phyloP scores from a whole-genome alignment of 2,888 invertebrate species.

The Podotricha telesiphe region DNA sequence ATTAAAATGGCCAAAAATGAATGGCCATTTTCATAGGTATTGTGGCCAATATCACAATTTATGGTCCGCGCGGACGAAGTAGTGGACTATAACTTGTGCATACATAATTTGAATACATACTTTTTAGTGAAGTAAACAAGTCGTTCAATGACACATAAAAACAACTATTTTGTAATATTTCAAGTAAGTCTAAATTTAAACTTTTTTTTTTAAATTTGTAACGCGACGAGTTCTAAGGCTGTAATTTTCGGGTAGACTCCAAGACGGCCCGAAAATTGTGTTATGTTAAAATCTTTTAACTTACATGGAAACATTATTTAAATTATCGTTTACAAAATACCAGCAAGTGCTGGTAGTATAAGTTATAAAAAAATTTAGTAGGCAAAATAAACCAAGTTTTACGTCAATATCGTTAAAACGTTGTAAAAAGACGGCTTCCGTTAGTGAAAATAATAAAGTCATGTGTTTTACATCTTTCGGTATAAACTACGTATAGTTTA shows the following conservation, averaged over 20 bases:
- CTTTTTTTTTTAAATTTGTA: neutral
- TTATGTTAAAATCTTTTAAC: neutral
- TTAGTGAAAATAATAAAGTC: neutral
- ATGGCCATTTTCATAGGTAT: no score
- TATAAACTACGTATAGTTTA: neutral
- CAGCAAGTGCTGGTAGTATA: neutral
- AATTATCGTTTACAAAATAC: neutral
- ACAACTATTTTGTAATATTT: neutral
- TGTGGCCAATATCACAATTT: no score
- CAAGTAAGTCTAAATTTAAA: neutral
- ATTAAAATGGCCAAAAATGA: no score
- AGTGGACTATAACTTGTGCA: no score
- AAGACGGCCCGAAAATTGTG: neutral
- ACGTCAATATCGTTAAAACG: constrained; percentile 12
- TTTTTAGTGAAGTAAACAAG: no score
- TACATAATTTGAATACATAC: no score
- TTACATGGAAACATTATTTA: neutral
- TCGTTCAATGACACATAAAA: no score
- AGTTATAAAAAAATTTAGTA: neutral
- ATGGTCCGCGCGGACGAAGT: no score
- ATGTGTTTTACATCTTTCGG: neutral
- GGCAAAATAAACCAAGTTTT: neutral
- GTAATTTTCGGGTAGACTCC: neutral
- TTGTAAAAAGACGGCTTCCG: constrained; percentile 6
- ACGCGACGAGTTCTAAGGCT: neutral